Conservation (phyloP, 2,113 vertebrate species). For the Pterocles gutturalis region DNA sequence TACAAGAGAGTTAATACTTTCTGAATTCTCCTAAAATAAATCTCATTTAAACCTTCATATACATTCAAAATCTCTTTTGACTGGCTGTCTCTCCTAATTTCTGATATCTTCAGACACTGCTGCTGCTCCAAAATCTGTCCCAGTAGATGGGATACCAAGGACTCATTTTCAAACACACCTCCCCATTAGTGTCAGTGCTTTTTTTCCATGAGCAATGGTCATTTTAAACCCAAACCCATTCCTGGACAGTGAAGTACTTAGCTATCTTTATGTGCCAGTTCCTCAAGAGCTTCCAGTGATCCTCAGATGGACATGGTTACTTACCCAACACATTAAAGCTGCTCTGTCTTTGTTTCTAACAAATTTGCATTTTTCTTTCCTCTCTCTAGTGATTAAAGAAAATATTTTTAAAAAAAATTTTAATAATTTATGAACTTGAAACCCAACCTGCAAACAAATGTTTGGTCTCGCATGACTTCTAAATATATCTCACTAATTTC, state of each 20-base stretch:
- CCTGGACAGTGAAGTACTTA: not conserved
- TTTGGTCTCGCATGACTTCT: not conserved
- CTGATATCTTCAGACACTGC: not conserved
- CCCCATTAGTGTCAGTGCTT: not conserved
- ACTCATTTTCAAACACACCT: not conserved
- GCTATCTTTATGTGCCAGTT: not conserved
- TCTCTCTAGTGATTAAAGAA: not conserved
- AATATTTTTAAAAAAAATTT: not conserved
- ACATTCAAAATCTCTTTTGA: not conserved
- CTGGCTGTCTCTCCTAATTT: not conserved
- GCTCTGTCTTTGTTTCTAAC: not conserved
- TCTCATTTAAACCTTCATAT: not conserved
- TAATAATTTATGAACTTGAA: not conserved
- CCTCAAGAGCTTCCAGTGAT: not conserved
- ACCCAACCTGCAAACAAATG: not conserved
- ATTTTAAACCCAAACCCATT: not conserved
- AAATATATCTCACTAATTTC: not conserved
- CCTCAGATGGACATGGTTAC: not conserved
- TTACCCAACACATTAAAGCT: not conserved
- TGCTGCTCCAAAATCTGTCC: not conserved
- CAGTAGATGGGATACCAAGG: not conserved
- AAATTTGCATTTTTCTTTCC: not conserved
- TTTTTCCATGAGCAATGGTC: not conserved
- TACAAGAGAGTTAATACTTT: not conserved
- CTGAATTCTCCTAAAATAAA: not conserved